A percentile compares a stretch with the other conserved stretches of the same genome.
Evolutionary conservation across 2,888 invertebrate species (phyloP).

Genomic region (Xestia ashworthii): DNA sequence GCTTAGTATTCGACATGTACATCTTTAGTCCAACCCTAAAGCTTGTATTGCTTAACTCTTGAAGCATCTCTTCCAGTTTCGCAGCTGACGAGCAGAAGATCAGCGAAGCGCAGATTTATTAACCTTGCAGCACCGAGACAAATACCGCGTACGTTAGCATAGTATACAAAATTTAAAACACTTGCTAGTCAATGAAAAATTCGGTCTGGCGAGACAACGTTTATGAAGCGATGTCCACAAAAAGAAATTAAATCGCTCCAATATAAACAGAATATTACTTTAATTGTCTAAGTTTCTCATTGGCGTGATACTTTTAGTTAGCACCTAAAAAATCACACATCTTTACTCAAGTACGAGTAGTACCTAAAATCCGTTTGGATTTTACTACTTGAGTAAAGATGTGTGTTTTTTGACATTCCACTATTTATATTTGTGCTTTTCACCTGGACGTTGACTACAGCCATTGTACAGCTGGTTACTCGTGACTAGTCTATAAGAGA

Average conservation of each 20-base stretch:
- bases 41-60: neutral
- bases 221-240: neutral
- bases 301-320: neutral
- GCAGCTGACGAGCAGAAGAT: neutral
- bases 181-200: neutral
- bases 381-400: no score
- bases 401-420: no score
- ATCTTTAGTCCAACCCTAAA: neutral
- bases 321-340: neutral
- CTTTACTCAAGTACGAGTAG: slow-evolving; percentile 3
- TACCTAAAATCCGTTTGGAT: no score
- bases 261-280: slow-evolving; percentile 13
- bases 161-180: slow-evolving; percentile 17
- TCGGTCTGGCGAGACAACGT: neutral
- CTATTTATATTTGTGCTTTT: neutral
- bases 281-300: neutral
- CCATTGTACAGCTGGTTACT: neutral
- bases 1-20: neutral
- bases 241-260: slow-evolving; percentile 11
- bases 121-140: neutral
- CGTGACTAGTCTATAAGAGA: neutral
- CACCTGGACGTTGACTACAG: neutral
- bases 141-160: neutral
- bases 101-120: neutral
- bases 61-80: neutral